Base-by-base conservation (phyloP, 2,113 vertebrate species). In the Colistium nudipinnis region DNA sequence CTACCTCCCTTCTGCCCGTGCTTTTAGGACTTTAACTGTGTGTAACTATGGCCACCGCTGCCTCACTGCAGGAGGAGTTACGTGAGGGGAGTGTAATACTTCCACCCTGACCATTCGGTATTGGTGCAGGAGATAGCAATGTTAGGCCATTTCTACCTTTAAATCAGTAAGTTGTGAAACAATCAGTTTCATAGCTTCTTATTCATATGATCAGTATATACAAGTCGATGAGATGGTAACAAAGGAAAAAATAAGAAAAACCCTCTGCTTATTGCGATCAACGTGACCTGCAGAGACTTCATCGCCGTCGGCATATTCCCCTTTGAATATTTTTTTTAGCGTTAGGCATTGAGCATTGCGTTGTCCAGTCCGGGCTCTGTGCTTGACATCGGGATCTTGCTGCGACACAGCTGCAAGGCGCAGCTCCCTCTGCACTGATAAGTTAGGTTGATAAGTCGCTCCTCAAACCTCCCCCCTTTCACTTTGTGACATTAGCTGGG, bases 401-500 rank as follows among this genome's bases (percentile, higher is more conserved):
- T 52, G 55, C 25, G 14, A 69, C 48, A 61, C 54, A 31, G 38
- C 35, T 65, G 55, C 64, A 62, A 71, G 60, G 78, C 74, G 74
- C 63, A 39, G 53, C 53, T 52, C 70, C 66, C 60, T 81, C 80
- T 80, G 69, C 70, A 70, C 24, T 51, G 39, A 75, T 80, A 75
- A 75, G 55, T 83, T 71, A 83, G 75, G 71, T 68, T n/a, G n/a
- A n/a, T n/a, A 48, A 20, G 62, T 47, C 17, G 33, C 53, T 74
- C 57, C 38, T 36, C 45, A 14, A 6, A 9, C 30, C 31, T 67
- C 78, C 82, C 70, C 12, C 7, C n/a, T n/a, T 51, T 52, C 76
- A 78, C 64, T 66, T 74, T 7, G 41, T 84, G 85, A 87, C 85
- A 89, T 85, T 80, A 75, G 54, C 44, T 71, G 13, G 3, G 44